Percentiles rank a stretch among this genome's conserved stretches.
Evolutionary conservation across 2,888 invertebrate species (phyloP).

Genomic region (Parnassius glacialis): DNA sequence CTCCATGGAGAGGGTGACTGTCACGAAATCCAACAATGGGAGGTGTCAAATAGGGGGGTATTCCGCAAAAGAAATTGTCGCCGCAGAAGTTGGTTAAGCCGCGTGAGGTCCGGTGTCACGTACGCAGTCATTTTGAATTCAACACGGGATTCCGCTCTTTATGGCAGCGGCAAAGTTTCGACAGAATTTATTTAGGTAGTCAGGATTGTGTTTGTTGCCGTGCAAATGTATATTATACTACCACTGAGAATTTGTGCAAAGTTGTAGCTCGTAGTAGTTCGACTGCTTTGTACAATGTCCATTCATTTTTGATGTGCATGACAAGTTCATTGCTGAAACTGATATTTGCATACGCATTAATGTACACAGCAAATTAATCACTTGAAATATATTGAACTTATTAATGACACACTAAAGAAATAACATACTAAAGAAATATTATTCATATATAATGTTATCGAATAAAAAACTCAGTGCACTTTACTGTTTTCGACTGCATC

Average conservation of each 20-base stretch:
- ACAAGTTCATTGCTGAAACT: slow-evolving; percentile 6
- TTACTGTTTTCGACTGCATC: no score
- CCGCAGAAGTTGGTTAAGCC: slow-evolving; percentile 47
- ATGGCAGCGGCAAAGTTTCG: slow-evolving; percentile 47
- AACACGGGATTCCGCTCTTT: slow-evolving; percentile 45
- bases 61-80: slow-evolving; percentile 62
- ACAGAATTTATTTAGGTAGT: slow-evolving; percentile 45
- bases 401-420: no score
- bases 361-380: not conserved
- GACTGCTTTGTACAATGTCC: slow-evolving; percentile 13
- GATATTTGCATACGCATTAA: slow-evolving; percentile 7
- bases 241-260: slow-evolving; percentile 12
- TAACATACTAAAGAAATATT: no score
- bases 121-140: slow-evolving; percentile 65
- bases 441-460: no score
- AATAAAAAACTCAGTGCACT: no score
- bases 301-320: slow-evolving; percentile 18
- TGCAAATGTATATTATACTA: slow-evolving; percentile 24
- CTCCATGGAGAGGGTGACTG: slow-evolving; percentile 38
- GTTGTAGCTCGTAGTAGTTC: slow-evolving; percentile 14
- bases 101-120: slow-evolving; percentile 41
- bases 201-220: slow-evolving; percentile 24
- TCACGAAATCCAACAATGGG: slow-evolving; percentile 46
- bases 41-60: slow-evolving; percentile 50
- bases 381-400: no score